These are phyloP conservation scores for Chitala chitala DNA, from an alignment of 2,113 vertebrate genomes.

Conservation along the genomic window DNA sequence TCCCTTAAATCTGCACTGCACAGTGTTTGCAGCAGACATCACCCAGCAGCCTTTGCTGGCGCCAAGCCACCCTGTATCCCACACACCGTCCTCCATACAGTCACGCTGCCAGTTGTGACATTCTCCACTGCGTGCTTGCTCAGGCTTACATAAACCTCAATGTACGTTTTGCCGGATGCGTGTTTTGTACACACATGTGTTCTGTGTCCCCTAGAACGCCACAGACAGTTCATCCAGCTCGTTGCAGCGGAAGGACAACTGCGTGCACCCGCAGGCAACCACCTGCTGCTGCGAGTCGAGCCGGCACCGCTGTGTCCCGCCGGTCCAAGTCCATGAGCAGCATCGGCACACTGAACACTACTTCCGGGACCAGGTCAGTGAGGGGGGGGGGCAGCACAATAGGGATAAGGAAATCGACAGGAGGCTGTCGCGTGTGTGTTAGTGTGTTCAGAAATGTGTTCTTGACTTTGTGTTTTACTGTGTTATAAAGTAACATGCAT, in stretches of 20 bases:
- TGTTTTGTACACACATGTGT: neutral
- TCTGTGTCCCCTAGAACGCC: slow-evolving; percentile 11
- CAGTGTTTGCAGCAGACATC: no score
- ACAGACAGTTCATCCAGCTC: slow-evolving; percentile 39
- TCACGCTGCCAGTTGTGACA: no score
- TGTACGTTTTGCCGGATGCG: no score
- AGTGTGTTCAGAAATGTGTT: neutral
- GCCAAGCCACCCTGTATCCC: neutral
- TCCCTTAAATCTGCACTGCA: no score
- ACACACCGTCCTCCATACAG: neutral
- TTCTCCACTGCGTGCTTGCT: no score
- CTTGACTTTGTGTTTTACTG: neutral
- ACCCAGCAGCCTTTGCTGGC: no score
- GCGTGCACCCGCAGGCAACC: slow-evolving; percentile 73
- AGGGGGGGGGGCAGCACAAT: neutral
- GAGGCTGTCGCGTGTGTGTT: neutral
- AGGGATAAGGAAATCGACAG: no score
- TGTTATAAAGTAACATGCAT: no score
- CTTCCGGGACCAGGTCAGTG: slow-evolving; percentile 82
- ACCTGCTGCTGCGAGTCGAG: slow-evolving; percentile 77
- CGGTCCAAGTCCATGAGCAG: slow-evolving; percentile 77
- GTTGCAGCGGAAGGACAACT: slow-evolving; percentile 36
- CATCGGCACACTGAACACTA: slow-evolving; percentile 80
- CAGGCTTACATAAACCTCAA: no score
- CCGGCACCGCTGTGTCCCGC: slow-evolving; percentile 75